phyloP scores from a whole-genome alignment of 2,888 invertebrate species.

The Ypsolopha scabrella region DNA sequence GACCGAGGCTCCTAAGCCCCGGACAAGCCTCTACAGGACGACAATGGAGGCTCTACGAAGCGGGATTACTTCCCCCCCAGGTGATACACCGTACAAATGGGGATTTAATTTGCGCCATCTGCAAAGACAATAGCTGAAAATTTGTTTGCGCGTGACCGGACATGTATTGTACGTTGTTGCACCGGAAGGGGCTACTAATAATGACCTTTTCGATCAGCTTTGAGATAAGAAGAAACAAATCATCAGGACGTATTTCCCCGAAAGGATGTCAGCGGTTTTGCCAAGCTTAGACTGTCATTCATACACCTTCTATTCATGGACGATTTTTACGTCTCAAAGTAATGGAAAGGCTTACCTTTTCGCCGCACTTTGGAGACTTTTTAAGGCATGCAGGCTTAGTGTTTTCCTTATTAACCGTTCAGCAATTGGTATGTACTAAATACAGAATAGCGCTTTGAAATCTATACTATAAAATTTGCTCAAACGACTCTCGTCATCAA shows the following conservation, averaged over 20 bases:
- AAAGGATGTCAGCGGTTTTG: too few species aligned
- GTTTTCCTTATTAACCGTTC: too few species aligned
- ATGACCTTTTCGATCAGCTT: not conserved
- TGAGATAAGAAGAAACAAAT: not conserved
- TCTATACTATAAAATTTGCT: too few species aligned
- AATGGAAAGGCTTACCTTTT: too few species aligned
- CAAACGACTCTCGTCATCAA: too few species aligned
- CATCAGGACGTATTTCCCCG: too few species aligned
- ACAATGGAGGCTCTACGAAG: conserved; percentile 46
- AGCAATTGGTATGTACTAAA: too few species aligned
- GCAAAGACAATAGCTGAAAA: conserved; percentile 50
- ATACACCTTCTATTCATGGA: not conserved
- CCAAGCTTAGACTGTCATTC: too few species aligned
- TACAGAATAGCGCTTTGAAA: too few species aligned
- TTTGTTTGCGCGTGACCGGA: conserved; percentile 32
- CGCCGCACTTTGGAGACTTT: too few species aligned
- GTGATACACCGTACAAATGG: conserved; percentile 44
- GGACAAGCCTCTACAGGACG: conserved; percentile 33
- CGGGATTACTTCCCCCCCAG: conserved; percentile 47
- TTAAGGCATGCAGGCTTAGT: too few species aligned
- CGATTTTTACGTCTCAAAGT: not conserved
- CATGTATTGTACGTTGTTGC: too few species aligned
- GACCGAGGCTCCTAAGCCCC: conserved; percentile 40
- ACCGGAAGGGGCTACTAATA: not conserved
- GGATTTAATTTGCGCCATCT: conserved; percentile 59